Percentiles rank a stretch among this genome's conserved stretches.
These are phyloP conservation scores for Rhincodon typus DNA, from an alignment of 2,797 vertebrate genomes.

Conservation along the genomic window DNA sequence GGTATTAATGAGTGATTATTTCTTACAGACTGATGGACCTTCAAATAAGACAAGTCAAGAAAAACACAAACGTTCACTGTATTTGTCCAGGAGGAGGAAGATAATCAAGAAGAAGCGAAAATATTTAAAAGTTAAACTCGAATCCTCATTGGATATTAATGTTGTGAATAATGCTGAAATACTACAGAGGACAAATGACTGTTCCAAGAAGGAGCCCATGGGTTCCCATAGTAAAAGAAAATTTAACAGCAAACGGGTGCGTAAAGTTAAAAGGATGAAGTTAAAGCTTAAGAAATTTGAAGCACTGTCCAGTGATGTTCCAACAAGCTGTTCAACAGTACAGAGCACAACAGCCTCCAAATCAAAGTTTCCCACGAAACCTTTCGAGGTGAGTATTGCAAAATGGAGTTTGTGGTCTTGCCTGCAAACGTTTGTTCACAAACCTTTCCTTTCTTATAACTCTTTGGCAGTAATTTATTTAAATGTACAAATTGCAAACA, in stretches of 20 bases:
- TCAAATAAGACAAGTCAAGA: slow-evolving; percentile 40
- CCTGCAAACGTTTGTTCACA: background rate
- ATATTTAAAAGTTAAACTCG: slow-evolving; percentile 42
- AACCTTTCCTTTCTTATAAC: background rate
- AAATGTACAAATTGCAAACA: background rate
- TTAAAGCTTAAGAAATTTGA: background rate
- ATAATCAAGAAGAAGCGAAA: slow-evolving; percentile 50
- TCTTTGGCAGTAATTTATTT: background rate
- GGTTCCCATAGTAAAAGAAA: background rate
- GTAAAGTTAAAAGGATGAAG: slow-evolving; percentile 3
- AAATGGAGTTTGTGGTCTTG: background rate
- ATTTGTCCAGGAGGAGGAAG: slow-evolving; percentile 41
- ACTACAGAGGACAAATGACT: background rate
- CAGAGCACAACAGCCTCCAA: background rate
- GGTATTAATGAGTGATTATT: background rate
- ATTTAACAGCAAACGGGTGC: background rate
- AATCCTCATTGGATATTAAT: background rate
- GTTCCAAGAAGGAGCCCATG: background rate
- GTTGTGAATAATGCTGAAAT: background rate
- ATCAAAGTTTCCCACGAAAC: background rate
- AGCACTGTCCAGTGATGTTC: background rate
- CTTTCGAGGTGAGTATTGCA: slow-evolving; percentile 14
- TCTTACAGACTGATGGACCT: background rate
- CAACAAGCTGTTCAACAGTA: background rate
- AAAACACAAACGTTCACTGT: slow-evolving; percentile 51